phyloP scores from a whole-genome alignment of 2,888 invertebrate genomes.

The Drosophila vallismaia region DNA sequence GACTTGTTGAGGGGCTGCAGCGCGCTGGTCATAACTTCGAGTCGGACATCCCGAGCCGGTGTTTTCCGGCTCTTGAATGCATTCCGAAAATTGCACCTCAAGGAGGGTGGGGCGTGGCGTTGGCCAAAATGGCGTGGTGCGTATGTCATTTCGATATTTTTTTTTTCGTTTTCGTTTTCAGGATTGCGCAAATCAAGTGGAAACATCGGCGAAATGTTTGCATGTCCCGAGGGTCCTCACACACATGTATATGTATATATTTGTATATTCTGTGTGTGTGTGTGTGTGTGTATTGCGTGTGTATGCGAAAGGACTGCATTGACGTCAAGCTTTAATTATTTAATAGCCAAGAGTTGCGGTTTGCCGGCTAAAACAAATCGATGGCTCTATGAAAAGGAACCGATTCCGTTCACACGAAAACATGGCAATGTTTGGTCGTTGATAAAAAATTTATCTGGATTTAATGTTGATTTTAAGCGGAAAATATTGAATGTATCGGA shows the following conservation, averaged over 20 bases:
- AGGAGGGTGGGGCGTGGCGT: not conserved
- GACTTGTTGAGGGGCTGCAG: constrained; percentile 53
- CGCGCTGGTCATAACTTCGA: constrained; percentile 32
- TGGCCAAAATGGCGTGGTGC: constrained; percentile 9
- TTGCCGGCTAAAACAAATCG: constrained; percentile 27
- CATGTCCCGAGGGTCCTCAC: constrained; percentile 32
- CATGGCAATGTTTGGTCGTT: not conserved
- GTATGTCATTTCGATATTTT: constrained; percentile 38
- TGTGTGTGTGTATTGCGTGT: not conserved
- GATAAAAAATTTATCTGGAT: not conserved
- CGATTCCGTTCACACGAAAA: constrained; percentile 9
- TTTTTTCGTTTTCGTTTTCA: constrained; percentile 6
- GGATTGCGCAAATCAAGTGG: constrained; percentile 31
- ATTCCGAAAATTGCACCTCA: constrained; percentile 41
- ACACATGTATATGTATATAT: not conserved
- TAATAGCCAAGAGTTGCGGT: constrained; percentile 23
- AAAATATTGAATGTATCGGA: too few species aligned
- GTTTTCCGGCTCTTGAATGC: constrained; percentile 48
- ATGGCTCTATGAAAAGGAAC: constrained; percentile 19
- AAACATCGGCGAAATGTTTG: constrained; percentile 33
- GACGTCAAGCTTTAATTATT: constrained; percentile 68
- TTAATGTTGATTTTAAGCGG: not conserved
- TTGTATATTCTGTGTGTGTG: not conserved
- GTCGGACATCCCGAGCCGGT: constrained; percentile 25
- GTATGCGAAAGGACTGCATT: constrained; percentile 41